Percentiles rank a stretch among this genome's conserved stretches.
These are phyloP conservation scores for Brachionus plicatilis DNA, from an alignment of 1,140 invertebrate genomes.

Conservation along the genomic window DNA sequence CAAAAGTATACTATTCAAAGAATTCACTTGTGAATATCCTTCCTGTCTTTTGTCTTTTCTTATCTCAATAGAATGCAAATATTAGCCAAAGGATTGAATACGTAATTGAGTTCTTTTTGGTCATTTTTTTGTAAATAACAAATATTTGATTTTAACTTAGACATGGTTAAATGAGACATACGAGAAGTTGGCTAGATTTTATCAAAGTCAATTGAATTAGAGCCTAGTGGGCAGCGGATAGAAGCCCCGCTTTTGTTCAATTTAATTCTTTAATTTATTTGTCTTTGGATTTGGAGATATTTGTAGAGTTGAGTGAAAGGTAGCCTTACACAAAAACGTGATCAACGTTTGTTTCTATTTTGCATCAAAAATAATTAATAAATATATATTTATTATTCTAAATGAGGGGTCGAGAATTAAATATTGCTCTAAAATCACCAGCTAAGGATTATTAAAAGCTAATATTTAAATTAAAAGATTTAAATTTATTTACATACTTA, in stretches of 20 bases:
- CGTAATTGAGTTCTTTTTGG: constrained; percentile 21
- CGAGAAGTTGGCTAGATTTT: neutral
- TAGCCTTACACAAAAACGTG: neutral
- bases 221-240: neutral
- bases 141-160: constrained; percentile 18
- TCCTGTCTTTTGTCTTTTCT: neutral
- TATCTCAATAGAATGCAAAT: neutral
- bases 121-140: neutral
- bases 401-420: neutral
- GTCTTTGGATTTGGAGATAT: neutral
- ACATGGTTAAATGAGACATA: constrained; percentile 20
- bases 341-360: neutral
- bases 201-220: constrained; percentile 4
- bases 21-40: constrained; percentile 34
- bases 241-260: neutral
- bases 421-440: neutral
- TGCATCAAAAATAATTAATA: neutral
- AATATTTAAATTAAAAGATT: neutral
- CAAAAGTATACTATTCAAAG: neutral
- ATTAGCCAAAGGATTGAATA: constrained; percentile 21
- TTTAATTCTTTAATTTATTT: neutral
- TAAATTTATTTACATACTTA: neutral
- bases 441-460: neutral
- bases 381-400: neutral
- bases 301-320: neutral